Evolutionary conservation across 37 sponge, comb jelly and placozoan genomes (phyloP), one percentile per base, ranked within the genome.

Genomic region (Geodia barretti): DNA sequence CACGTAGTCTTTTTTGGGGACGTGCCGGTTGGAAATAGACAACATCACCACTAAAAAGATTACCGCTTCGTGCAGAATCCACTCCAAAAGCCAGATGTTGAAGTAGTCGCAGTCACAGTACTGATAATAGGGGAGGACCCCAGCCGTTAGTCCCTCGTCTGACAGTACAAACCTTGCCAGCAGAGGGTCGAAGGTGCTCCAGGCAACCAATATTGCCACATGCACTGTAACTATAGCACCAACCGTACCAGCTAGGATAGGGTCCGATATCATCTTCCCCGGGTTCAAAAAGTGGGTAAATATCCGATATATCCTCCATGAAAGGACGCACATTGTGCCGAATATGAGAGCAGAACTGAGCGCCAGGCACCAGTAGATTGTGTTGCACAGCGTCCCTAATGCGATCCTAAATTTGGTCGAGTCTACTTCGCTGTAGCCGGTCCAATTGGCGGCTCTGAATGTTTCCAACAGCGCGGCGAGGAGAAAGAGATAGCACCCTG

Each of bases 401-500:
- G 33, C 9, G 4, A 20, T 35, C 21, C 21, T 21, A 35, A 17
- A 29, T 8, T 35, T 4, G 70, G 39, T 34, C 9, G 39, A 20
- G 3, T 36, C 9, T 35, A 35, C 9, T 20, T 70, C 39, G 7
- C 8, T 30, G 21, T 34, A 70, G 5, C 14, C 11, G 14, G 54
- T 47, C 54, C 54, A 47, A 47, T 47, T 47, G 14, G 29, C 70
- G 33, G 39, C 24, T 70, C 29, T 26, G 5, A 29, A 26, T 4
- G 74, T 74, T 11, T 30, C 34, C n/a, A 76, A 24, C 36, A 76
- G 26, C 32, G 63, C 28, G 26, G 63, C 31, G 23, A 76, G 4
- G 26, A 60, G 23, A 32, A 36, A 76, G 26, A 76, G 70, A 58
- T 69, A 79, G 32, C 77, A 76, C 0, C 82, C 82, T 5, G 82